Conservation (phyloP, 2,113 vertebrate species). For the Sebastes fasciatus region DNA sequence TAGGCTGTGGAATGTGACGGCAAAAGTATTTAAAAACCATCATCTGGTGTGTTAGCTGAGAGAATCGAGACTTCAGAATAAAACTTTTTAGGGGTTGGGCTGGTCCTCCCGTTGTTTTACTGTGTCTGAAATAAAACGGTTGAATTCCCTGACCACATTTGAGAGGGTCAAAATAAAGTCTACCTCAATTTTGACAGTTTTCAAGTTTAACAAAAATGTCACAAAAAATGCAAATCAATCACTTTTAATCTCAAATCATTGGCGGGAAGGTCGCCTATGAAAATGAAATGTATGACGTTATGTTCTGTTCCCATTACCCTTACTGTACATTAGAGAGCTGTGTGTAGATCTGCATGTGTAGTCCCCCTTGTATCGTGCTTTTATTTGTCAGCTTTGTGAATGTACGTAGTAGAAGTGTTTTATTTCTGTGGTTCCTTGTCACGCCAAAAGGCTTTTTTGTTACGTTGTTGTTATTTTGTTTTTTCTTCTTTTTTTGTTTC, state of each 20-base stretch:
- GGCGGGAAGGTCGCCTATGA: constrained; percentile 12
- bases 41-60: constrained; percentile 20
- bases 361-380: constrained; percentile 68
- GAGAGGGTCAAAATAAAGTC: constrained; percentile 27
- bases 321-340: constrained; percentile 50
- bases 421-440: constrained; percentile 86
- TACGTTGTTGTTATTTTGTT: constrained; percentile 89
- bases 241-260: constrained; percentile 52
- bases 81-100: neutral
- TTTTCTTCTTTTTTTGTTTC: constrained; percentile 89
- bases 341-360: constrained; percentile 79
- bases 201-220: neutral
- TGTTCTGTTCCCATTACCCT: constrained; percentile 37
- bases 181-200: neutral
- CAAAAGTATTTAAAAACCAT: constrained; percentile 55
- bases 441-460: constrained; percentile 79
- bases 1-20: constrained; percentile 65
- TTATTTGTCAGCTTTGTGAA: constrained; percentile 84
- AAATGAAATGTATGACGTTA: constrained; percentile 8
- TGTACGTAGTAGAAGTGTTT: constrained; percentile 86
- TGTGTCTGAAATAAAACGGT: constrained; percentile 22
- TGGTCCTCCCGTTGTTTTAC: neutral
- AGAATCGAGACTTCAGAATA: constrained; percentile 4
- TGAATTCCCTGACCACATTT: constrained; percentile 16
- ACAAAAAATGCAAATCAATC: constrained; percentile 46